A percentile compares a stretch with the other conserved stretches of the same genome.
Conservation (phyloP, 2,797 vertebrate genomes). For the Coregonus sp. region DNA sequence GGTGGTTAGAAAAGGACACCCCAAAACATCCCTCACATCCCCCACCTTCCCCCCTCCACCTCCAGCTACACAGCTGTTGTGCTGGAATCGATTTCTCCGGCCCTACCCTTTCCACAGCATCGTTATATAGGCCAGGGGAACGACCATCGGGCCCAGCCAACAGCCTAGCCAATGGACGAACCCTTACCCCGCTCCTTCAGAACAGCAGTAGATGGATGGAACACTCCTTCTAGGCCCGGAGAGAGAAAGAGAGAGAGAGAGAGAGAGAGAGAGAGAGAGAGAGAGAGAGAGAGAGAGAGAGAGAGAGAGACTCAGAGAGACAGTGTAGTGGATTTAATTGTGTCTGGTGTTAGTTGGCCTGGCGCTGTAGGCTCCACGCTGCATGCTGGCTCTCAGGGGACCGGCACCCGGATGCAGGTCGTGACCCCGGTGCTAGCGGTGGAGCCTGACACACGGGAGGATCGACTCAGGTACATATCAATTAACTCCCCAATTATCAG, state of each 20-base stretch:
- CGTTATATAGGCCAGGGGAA: slow-evolving; percentile 55
- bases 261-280: slow-evolving; percentile 12
- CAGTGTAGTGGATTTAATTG: slow-evolving; percentile 64
- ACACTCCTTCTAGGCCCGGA: neutral
- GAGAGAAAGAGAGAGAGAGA: neutral
- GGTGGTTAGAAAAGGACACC: slow-evolving; percentile 69
- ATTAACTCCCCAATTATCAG: slow-evolving; percentile 20
- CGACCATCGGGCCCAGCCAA: neutral
- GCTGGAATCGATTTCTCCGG: slow-evolving; percentile 32
- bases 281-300: neutral
- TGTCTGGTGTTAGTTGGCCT: slow-evolving; percentile 69
- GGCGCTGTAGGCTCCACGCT: slow-evolving; percentile 38
- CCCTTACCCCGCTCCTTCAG: neutral
- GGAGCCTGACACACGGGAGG: neutral
- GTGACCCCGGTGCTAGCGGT: slow-evolving; percentile 53
- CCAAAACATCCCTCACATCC: slow-evolving; percentile 48
- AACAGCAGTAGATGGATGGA: neutral
- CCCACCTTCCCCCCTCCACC: slow-evolving; percentile 17
- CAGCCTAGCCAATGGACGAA: neutral
- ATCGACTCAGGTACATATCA: slow-evolving; percentile 11
- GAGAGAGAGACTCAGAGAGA: slow-evolving; percentile 11
- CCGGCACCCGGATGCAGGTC: slow-evolving; percentile 59
- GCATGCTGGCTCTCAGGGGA: slow-evolving; percentile 63
- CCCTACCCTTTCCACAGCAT: slow-evolving; percentile 43
- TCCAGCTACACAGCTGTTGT: neutral